Evolutionary conservation across 2,797 vertebrate species (phyloP).

Genomic region (Steatocranus sp.): DNA sequence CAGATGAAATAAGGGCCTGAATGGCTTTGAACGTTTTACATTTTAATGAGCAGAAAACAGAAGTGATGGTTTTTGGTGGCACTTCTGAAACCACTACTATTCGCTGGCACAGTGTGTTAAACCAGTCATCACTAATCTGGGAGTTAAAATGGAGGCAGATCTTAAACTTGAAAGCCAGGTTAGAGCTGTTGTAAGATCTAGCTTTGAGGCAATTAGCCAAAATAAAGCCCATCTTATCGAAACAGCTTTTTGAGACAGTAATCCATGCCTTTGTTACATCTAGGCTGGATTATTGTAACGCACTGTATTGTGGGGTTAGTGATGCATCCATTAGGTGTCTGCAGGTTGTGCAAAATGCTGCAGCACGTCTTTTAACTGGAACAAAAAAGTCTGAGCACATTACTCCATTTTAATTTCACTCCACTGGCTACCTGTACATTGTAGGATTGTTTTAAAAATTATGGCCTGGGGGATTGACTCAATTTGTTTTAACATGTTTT

Average conservation of each 20-base stretch:
- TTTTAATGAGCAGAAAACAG: neutral
- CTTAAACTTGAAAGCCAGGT: neutral
- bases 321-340: neutral
- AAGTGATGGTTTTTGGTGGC: neutral
- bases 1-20: neutral
- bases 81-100: rapidly evolving
- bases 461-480: neutral
- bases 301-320: neutral
- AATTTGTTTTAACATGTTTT: neutral
- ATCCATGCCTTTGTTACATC: neutral
- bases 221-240: neutral
- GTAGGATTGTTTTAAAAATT: neutral
- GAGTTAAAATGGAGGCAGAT: neutral
- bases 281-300: neutral
- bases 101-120: neutral
- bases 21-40: rapidly evolving
- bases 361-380: rapidly evolving
- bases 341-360: neutral
- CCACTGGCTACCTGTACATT: neutral
- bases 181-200: neutral
- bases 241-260: neutral
- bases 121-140: neutral
- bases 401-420: neutral
- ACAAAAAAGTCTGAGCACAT: neutral
- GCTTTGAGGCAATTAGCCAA: neutral